A percentile compares a stretch with the other conserved stretches of the same genome.
These are phyloP conservation scores for Kryphioiulus occultus DNA, from an alignment of 2,888 invertebrate species.

Conservation along the genomic window DNA sequence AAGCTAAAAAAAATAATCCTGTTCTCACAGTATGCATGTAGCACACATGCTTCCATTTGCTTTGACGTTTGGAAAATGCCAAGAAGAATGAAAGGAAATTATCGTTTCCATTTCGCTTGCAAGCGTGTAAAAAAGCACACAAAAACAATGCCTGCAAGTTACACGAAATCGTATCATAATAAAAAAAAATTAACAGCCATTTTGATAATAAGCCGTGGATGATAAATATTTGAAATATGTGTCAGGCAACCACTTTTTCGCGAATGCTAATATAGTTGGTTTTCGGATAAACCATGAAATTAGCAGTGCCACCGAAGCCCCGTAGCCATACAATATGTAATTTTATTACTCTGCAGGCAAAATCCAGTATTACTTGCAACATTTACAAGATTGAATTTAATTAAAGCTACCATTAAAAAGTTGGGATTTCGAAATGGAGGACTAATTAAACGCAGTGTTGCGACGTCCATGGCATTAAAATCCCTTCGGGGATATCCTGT, in stretches of 20 bases:
- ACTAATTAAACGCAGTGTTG: neutral
- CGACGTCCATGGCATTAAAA: conserved; percentile 10
- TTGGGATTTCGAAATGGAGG: neutral
- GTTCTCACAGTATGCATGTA: no score
- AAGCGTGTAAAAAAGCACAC: no score
- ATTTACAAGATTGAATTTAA: neutral
- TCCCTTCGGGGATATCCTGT: neutral
- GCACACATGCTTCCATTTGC: no score
- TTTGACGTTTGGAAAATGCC: no score
- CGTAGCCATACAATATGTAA: neutral
- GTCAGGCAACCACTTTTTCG: neutral
- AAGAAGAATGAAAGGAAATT: no score
- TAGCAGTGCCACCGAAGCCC: neutral
- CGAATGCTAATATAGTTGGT: neutral
- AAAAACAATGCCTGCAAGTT: no score
- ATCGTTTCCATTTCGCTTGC: no score
- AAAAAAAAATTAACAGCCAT: no score
- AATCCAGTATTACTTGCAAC: neutral
- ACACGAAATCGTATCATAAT: no score
- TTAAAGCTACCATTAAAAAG: conserved; percentile 6
- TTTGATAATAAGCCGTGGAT: no score
- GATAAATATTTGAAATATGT: neutral
- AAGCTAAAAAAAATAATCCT: no score
- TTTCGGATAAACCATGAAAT: neutral
- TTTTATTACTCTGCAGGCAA: neutral